Evolutionary conservation across 2,113 vertebrate genomes (phyloP), one percentile per base, ranked within the genome.

Genomic region (Anser cygnoides): DNA sequence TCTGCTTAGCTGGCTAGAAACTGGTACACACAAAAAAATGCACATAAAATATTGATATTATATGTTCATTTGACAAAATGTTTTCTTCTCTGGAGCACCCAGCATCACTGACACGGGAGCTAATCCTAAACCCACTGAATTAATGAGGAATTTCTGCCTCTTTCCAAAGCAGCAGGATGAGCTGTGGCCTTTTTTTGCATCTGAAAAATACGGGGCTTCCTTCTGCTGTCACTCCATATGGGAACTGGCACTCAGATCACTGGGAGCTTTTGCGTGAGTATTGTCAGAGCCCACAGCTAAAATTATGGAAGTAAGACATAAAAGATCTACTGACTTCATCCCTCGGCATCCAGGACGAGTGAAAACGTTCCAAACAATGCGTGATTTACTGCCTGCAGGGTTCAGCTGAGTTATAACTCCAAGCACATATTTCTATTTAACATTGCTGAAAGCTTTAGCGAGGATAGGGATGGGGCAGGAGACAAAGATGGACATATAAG

Each of bases 401-500:
- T 87, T 74, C 66, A 68, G 66, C 65, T 81, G 9, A 67, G 50
- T 68, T 68, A 1, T 25, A 89, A 82, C 21, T 91, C 92, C 85
- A 68, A 86, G 86, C 63, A 84, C 16, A 65, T 58, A 68, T 41
- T 94, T 86, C 72, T 75, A 9, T 65, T 92, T 94, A 87, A 58
- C 70, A 66, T 1, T 84, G 81, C 76, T 78, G 86, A 92, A 96
- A 76, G 86, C 66, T 66, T 68, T 67, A 58, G 61, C 9, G 35
- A 89, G 83, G 88, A 41, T 31, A 50, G 84, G 90, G 66, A 44
- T 76, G 63, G 57, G 23, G 85, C 76, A 89, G 90, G 66, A 93
- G 90, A 82, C 90, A 93, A 87, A 84, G 93, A 96, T 89, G 95
- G 93, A 96, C 95, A 93, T 87, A 96, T 87, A 95, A 94, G 95